Base-by-base conservation (phyloP, 2,888 invertebrate genomes). In the Pinctada fucata region DNA sequence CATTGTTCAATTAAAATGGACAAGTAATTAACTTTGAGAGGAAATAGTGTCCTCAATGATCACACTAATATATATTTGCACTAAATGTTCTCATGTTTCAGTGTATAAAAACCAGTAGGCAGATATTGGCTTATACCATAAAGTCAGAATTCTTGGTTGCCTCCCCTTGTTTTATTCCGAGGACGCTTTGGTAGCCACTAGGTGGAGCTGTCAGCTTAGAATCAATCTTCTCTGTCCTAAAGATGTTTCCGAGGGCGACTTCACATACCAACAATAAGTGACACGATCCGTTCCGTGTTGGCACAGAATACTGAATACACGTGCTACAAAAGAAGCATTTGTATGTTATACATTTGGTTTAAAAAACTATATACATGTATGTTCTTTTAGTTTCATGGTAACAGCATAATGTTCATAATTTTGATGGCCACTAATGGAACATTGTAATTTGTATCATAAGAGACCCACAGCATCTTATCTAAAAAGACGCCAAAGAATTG, bases 131-230 rank as follows among this genome's bases (percentile, higher is more conserved):
- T 31, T 64, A 47, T 68, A 74, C 78, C 66, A 63, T 10, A 65
- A 78, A 78, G 16, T 78, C 71, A 58, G 58, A 58, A 58, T 58
- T 13, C 58, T 58, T 13, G 13, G 58, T 13, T 68, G 73, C 70
- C 13, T 69, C 72, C 31, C 84, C 77, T 10, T 63, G 47, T 75
- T 84, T 86, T 13, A 89, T 86, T n/a, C 89, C 90, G 78, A 87
- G 88, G 10, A 86, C 84, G 75, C 90, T 90, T 79, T 90, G 81
- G 81, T 84, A 90, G 47, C 88, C 90, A 69, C 76, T 75, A 51
- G 90, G 91, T 31, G 90, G 85, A 5, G 80, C 77, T 47, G 76
- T 88, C 51, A 90, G 82, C 45, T 76, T 72, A 1, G 72, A 3
- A 63, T 85, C 72, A 50, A 78, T 72, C 49, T 79, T 79, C 63